These are phyloP conservation scores for Pseudorhiza aurosa DNA, from an alignment of 30 jellyfish, hydroid and myxozoan genomes.

Conservation along the genomic window DNA sequence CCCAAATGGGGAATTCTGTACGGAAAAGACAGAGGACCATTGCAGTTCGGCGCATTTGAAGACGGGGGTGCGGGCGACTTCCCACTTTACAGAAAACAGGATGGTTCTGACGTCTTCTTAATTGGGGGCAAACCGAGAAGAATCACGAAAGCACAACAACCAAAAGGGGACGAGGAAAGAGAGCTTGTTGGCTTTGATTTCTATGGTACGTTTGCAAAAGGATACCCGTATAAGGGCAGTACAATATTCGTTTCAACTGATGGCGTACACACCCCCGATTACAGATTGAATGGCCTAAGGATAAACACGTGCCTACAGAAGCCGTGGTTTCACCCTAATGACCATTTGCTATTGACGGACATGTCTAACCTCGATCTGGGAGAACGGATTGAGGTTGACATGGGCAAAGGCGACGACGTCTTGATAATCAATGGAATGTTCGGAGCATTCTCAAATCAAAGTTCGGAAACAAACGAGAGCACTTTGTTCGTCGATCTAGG, in stretches of 20 bases:
- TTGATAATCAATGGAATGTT: conserved; percentile 54
- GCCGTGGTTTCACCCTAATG: conserved; percentile 65
- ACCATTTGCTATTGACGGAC: conserved; percentile 53
- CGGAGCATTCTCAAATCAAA: conserved; percentile 24
- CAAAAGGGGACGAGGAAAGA: conserved; percentile 35
- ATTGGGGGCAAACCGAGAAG: conserved; percentile 62
- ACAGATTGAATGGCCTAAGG: conserved; percentile 48
- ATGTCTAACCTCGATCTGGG: conserved; percentile 64
- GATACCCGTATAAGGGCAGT: conserved; percentile 67
- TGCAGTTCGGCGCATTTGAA: conserved; percentile 47
- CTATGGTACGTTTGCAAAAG: conserved; percentile 49
- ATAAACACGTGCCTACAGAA: conserved; percentile 49
- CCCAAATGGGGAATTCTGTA: conserved; percentile 70
- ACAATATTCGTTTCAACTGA: conserved; percentile 43
- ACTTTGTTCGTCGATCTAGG: conserved; percentile 47
- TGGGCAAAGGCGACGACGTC: conserved; percentile 71
- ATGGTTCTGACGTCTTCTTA: conserved; percentile 50
- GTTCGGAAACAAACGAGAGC: too few relatives aligned
- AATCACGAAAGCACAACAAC: conserved; percentile 39
- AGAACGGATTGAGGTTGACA: conserved; percentile 39
- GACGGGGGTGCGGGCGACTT: conserved; percentile 51
- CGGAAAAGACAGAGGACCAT: conserved; percentile 41
- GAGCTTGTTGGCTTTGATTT: conserved; percentile 64
- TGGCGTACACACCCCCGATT: conserved; percentile 42
- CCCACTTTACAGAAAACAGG: conserved; percentile 58